Percentiles rank a stretch among this genome's conserved stretches.
Evolutionary conservation across 2,888 invertebrate genomes (phyloP).

Genomic region (Drosophila bunnanda): DNA sequence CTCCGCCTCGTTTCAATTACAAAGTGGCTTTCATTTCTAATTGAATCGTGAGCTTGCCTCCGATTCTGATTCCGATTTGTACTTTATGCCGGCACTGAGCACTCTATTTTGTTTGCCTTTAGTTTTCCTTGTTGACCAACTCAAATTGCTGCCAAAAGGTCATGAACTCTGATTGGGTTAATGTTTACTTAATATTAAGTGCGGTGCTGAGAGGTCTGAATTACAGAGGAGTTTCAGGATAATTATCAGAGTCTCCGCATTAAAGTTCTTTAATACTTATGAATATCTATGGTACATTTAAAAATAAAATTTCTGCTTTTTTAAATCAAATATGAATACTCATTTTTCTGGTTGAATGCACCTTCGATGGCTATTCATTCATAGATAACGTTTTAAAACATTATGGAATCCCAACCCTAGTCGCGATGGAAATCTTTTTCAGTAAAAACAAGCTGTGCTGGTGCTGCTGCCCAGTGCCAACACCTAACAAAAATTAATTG

Average conservation of each 20-base stretch:
- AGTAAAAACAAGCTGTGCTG: constrained; percentile 13
- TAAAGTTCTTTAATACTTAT: background rate
- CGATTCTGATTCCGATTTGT: constrained; percentile 27
- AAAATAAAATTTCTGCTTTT: background rate
- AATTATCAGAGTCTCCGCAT: background rate
- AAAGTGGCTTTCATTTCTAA: constrained; percentile 79
- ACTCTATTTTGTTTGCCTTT: constrained; percentile 30
- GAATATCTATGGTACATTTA: background rate
- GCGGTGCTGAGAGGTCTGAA: background rate
- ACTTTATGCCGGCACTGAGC: constrained; percentile 40
- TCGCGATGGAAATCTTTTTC: constrained; percentile 13
- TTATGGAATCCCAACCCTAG: background rate
- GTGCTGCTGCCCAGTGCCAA: constrained; percentile 13
- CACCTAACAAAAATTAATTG: constrained; percentile 73
- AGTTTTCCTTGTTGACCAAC: constrained; percentile 13
- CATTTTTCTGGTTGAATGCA: background rate
- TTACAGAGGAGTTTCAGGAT: background rate
- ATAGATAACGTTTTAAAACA: constrained; percentile 12
- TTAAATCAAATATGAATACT: background rate
- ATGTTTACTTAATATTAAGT: constrained; percentile 26
- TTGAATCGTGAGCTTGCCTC: constrained; percentile 69
- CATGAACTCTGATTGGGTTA: constrained; percentile 20
- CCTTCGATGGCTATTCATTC: background rate
- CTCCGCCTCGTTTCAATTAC: constrained; percentile 70
- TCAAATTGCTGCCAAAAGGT: constrained; percentile 16